These are phyloP conservation scores for Gasteruption jaculator DNA, from an alignment of 2,888 invertebrate genomes.

Conservation along the genomic window DNA sequence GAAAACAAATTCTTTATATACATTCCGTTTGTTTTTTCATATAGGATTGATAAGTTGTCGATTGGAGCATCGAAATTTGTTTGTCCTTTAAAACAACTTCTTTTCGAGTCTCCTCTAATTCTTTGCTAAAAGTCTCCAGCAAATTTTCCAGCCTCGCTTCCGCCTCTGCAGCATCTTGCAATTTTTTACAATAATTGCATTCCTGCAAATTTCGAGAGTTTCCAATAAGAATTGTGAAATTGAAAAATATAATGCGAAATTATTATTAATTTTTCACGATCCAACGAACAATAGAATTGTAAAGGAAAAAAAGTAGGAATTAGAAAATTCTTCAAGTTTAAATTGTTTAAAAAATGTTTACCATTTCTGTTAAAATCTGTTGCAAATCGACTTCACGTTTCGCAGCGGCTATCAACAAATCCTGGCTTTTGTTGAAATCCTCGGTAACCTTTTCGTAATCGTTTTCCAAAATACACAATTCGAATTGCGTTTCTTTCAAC, in stretches of 20 bases:
- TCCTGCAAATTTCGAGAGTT: conserved; percentile 24
- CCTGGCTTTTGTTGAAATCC: conserved; percentile 32
- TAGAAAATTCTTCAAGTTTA: no score
- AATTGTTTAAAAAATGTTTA: conserved; percentile 19
- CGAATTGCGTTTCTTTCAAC: conserved; percentile 31
- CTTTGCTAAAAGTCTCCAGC: conserved; percentile 27
- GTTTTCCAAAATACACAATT: conserved; percentile 28
- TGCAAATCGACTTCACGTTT: conserved; percentile 34
- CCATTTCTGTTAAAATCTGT: conserved; percentile 30
- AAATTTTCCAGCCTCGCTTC: conserved; percentile 23
- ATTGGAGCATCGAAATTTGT: no score
- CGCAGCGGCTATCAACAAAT: conserved; percentile 28
- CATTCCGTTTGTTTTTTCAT: no score
- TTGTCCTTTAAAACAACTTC: conserved; percentile 28
- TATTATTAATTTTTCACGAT: no score
- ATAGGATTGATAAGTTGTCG: no score
- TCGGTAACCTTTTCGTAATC: conserved; percentile 30
- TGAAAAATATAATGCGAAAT: conserved; percentile 4
- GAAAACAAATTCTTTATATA: no score
- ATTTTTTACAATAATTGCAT: conserved; percentile 28
- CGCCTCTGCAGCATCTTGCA: conserved; percentile 27
- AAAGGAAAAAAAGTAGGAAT: no score
- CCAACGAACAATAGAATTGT: no score
- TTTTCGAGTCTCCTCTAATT: conserved; percentile 29
- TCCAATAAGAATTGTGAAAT: neutral